Percentiles rank a stretch among this genome's conserved stretches.
phyloP scores from a whole-genome alignment of 2,888 invertebrate species.

The Julus scanicus region DNA sequence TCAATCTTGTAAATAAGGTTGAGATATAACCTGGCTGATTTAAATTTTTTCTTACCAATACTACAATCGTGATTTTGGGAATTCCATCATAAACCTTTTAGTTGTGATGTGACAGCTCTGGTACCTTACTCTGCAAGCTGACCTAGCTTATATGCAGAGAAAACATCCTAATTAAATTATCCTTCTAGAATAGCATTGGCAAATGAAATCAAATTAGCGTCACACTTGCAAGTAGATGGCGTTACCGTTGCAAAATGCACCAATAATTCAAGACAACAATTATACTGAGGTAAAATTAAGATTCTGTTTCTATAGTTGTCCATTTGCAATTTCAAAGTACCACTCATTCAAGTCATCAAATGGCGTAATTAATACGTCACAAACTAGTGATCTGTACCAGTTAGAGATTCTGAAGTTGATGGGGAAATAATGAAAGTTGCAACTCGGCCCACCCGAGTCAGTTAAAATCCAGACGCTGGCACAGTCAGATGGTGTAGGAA shows the following conservation, averaged over 20 bases:
- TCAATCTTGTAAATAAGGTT: too few species aligned
- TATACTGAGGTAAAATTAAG: too few species aligned
- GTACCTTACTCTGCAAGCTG: background rate
- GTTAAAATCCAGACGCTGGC: background rate
- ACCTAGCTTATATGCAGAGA: background rate
- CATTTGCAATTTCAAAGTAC: too few species aligned
- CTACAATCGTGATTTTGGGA: background rate
- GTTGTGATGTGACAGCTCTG: background rate
- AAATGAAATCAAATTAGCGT: slow-evolving; percentile 1
- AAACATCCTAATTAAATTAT: slow-evolving; percentile 7
- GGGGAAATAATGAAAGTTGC: background rate
- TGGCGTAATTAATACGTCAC: background rate
- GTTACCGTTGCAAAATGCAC: background rate
- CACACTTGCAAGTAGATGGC: background rate
- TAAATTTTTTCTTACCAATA: too few species aligned
- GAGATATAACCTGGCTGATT: too few species aligned
- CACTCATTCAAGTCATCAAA: too few species aligned
- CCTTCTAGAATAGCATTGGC: background rate
- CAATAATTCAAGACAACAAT: background rate
- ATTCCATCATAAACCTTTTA: background rate
- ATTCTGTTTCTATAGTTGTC: too few species aligned
- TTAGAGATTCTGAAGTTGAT: background rate
- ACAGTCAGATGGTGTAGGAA: background rate
- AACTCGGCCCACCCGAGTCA: background rate
- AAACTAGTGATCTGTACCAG: background rate